Evolutionary conservation across 2,888 invertebrate species (phyloP).

Genomic region (Pristionchus entomophagus): DNA sequence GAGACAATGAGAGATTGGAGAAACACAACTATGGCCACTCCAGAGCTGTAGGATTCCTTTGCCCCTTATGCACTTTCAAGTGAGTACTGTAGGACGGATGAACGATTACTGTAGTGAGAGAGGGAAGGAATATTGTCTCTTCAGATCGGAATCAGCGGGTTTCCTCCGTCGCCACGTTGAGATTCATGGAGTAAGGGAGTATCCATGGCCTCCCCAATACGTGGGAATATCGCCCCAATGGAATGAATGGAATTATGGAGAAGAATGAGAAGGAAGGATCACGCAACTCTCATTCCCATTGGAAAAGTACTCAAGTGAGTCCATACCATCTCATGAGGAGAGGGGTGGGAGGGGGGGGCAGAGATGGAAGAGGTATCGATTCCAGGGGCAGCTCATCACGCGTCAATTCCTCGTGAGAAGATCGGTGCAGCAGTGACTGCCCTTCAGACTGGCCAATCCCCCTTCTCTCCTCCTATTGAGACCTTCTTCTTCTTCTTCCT

Average conservation of each 20-base stretch:
- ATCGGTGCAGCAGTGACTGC: neutral
- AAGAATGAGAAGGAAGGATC: slow-evolving; percentile 5
- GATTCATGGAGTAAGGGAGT: slow-evolving; percentile 23
- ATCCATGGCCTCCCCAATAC: slow-evolving; percentile 20
- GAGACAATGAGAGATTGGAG: slow-evolving; percentile 36
- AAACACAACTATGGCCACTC: slow-evolving; percentile 6
- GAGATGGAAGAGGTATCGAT: neutral
- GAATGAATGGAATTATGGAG: neutral
- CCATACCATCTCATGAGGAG: neutral
- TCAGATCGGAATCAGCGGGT: slow-evolving; percentile 41
- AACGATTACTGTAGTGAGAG: neutral
- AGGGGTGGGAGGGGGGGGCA: neutral
- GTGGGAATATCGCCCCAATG: slow-evolving; percentile 21
- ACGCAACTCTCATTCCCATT: slow-evolving; percentile 37
- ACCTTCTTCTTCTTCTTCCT: neutral
- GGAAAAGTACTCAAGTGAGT: slow-evolving; percentile 39
- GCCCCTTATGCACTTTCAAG: slow-evolving; percentile 45
- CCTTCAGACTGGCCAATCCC: neutral
- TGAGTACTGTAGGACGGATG: neutral
- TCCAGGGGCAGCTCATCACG: slow-evolving; percentile 4
- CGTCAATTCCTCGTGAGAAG: neutral
- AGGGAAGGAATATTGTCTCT: neutral
- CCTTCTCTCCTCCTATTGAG: neutral
- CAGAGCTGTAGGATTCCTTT: neutral
- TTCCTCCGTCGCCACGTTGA: slow-evolving; percentile 22